Evolutionary conservation across 2,888 invertebrate genomes (phyloP), one percentile per base, ranked within the genome.

Genomic region (Chrysotoxum bicinctum): DNA sequence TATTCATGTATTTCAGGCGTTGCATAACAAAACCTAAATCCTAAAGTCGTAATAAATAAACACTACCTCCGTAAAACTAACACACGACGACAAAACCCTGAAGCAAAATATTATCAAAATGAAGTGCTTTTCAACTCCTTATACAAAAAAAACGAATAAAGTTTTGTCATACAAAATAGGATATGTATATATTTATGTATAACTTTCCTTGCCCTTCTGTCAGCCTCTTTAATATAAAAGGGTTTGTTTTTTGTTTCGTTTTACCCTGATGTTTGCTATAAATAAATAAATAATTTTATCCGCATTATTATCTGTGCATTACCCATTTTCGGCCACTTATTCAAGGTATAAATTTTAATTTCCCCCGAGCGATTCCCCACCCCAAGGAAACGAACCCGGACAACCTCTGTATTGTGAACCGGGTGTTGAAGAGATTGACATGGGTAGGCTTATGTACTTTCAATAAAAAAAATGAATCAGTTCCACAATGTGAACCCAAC

Each of bases 251-350:
- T 16, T 16, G 30, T 62, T 50, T 52, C 32, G 30, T 45, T 50
- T 45, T 26, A 8, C 21, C 30, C 37, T 37, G 2, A 45, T 74
- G 62, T 43, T 64, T 40, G n/a, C 30, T 50, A 66, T 68, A 70
- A 70, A 84, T 84, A 84, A 72, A 76, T 62, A 80, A 80, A 84
- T 72, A 75, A 72, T 72, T 84, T 70, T 72, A 60, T 60, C 72
- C 80, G 80, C 84, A 84, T 70, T 66, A 80, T 80, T 76, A 80
- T 84, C 75, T 75, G 66, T 72, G 54, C 75, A 84, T 80, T 80
- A 80, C 75, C 80, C 84, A 84, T 84, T 84, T 84, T 84, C 58
- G 80, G 80, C 66, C 75, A 84, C 84, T 84, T 84, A 80, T 50
- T 35, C 70, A 58, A 37, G 80, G 58, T 68, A 76, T 80, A 76